phyloP scores from a whole-genome alignment of 2,797 vertebrate genomes.

The Phoeniculus purpureus region DNA sequence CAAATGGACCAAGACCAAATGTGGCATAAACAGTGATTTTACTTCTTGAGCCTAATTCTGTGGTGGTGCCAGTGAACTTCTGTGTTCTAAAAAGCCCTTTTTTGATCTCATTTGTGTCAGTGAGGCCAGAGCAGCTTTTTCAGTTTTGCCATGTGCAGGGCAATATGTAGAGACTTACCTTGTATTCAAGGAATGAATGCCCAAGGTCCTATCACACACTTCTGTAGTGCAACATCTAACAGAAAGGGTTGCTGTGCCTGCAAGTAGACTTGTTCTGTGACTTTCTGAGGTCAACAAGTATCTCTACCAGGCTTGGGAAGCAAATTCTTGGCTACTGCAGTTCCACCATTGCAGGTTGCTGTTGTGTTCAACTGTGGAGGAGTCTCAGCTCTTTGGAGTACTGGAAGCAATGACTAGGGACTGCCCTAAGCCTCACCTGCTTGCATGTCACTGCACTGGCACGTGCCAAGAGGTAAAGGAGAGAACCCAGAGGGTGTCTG shows the following conservation, averaged over 20 bases:
- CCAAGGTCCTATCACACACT: background rate
- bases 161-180: background rate
- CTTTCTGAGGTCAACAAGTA: background rate
- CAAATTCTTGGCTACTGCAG: background rate
- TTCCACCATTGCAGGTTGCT: background rate
- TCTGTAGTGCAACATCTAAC: background rate
- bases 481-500: conserved; percentile 20
- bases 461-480: conserved; percentile 5
- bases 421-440: background rate
- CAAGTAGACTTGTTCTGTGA: background rate
- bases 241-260: background rate
- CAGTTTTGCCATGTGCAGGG: background rate
- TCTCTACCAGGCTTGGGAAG: background rate
- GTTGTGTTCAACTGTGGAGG: background rate
- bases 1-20: conserved; percentile 5
- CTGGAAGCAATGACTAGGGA: background rate
- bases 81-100: background rate
- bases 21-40: conserved; percentile 1
- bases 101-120: background rate
- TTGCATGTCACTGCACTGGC: background rate
- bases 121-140: background rate
- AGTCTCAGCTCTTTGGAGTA: background rate
- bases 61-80: background rate
- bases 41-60: background rate
- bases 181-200: background rate